Base-by-base conservation (phyloP, 1,140 invertebrate genomes). In the Agrypnia vestita region DNA sequence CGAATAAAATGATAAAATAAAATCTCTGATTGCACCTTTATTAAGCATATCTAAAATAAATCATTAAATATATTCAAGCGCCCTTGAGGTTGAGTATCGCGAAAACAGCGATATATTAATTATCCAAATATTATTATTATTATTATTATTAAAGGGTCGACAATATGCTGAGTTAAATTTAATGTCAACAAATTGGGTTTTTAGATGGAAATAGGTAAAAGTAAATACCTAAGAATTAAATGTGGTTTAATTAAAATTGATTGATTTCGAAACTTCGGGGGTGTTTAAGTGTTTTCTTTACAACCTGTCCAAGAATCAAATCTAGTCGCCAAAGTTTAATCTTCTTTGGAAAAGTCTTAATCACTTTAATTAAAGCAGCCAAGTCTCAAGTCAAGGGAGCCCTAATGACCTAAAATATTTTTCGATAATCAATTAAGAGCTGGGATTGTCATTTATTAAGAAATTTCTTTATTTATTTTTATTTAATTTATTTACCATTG, bases 161-260 rank as follows among this genome's bases (percentile, higher is more conserved):
- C 6, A 3, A 35, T 35, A 6, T 35, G 6, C 25, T 3, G 1
- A 3, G 25, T 35, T 35, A 35, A 3, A 6, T 35, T 35, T 3
- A 35, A 35, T 35, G 25, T 35, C 1, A 35, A 35, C 25, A 1
- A 35, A 35, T 35, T 6, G 25, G 25, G 25, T 35, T 35, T 35
- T 35, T 6, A 35, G 25, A 35, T 35, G 25, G 25, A 35, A 35
- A 35, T 35, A 35, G 6, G 25, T 35, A 35, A 35, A 35, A 35
- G 1, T 35, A 3, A 35, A 35, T 35, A 35, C 25, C 6, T 35
- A 64, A 64, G 35, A 69, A n/a, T 47, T 47, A 47, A 69, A n/a
- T n/a, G 44, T 43, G 35, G n/a, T 69, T 69, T 69, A 69, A 69
- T 69, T 69, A 69, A 69, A 69, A 69, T 69, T 69, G 64, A 69